Conservation (phyloP, 1,140 invertebrate genomes). For the Danaus plexippus region DNA sequence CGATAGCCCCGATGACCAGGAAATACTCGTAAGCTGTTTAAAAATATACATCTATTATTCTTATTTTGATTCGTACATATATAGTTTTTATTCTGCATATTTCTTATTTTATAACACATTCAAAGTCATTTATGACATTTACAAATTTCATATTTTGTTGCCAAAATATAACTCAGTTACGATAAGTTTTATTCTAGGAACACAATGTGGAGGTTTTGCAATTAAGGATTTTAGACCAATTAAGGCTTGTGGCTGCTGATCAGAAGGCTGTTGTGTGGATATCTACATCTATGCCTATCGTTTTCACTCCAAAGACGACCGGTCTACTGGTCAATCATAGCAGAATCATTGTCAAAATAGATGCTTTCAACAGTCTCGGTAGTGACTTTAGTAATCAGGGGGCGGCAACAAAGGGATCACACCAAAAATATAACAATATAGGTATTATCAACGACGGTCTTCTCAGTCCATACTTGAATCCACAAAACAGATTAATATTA, state of each 20-base stretch:
- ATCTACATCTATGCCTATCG: conserved; percentile 62
- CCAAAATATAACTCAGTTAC: no score
- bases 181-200: conserved; percentile 56
- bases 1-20: conserved; percentile 68
- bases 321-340: conserved; percentile 56
- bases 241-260: conserved; percentile 66
- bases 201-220: conserved; percentile 71
- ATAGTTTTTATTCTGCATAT: neutral
- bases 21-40: conserved; percentile 57
- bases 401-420: conserved; percentile 25
- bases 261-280: conserved; percentile 74
- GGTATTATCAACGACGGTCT: conserved; percentile 49
- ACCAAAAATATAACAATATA: conserved; percentile 47
- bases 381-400: no score
- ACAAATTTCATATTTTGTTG: no score
- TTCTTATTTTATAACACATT: no score
- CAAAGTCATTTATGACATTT: no score
- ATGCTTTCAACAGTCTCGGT: conserved; percentile 23
- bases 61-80: conserved; percentile 3
- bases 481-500: conserved; percentile 42
- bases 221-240: conserved; percentile 70
- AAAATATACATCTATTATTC: conserved; percentile 26
- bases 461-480: conserved; percentile 47
- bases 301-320: conserved; percentile 59
- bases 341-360: conserved; percentile 53